A percentile compares a stretch with the other conserved stretches of the same genome.
Evolutionary conservation across 2,113 vertebrate species (phyloP).

Genomic region (Micromys minutus): DNA sequence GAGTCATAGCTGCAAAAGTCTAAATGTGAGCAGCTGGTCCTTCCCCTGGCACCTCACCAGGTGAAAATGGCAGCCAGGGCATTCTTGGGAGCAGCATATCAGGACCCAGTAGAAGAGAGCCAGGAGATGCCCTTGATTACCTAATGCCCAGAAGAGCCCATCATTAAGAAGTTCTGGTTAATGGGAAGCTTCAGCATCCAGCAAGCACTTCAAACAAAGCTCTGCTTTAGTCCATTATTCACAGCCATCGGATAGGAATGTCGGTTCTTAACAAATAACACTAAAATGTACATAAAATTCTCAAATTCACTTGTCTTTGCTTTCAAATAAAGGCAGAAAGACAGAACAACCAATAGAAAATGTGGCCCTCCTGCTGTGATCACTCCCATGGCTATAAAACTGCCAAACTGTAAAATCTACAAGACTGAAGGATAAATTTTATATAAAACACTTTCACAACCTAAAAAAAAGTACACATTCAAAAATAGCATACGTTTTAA

Average conservation of each 20-base stretch:
- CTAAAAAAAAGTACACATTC: neutral
- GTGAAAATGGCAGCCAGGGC: slow-evolving; percentile 75
- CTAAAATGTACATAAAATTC: neutral
- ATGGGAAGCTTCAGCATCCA: slow-evolving; percentile 17
- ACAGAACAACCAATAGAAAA: neutral
- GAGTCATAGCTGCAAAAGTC: slow-evolving; percentile 46
- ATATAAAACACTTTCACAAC: slow-evolving; percentile 10
- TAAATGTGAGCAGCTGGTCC: slow-evolving; percentile 65
- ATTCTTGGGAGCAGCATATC: slow-evolving; percentile 55
- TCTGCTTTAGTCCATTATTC: slow-evolving; percentile 9
- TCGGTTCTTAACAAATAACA: neutral
- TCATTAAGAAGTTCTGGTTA: slow-evolving; percentile 39
- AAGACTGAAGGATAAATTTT: neutral
- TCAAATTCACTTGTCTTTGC: neutral
- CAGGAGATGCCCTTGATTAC: slow-evolving; percentile 52
- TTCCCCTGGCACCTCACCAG: slow-evolving; percentile 57
- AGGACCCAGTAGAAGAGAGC: slow-evolving; percentile 16
- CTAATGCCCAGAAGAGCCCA: slow-evolving; percentile 53
- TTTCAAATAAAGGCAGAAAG: neutral
- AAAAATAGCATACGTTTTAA: slow-evolving; percentile 31
- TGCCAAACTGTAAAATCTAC: neutral
- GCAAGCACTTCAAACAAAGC: slow-evolving; percentile 31
- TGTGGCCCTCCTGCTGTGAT: neutral
- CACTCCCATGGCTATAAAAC: neutral
- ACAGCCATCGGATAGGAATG: neutral